These are phyloP conservation scores for Ptychoptera contaminata DNA, from an alignment of 2,888 invertebrate genomes.

Conservation along the genomic window DNA sequence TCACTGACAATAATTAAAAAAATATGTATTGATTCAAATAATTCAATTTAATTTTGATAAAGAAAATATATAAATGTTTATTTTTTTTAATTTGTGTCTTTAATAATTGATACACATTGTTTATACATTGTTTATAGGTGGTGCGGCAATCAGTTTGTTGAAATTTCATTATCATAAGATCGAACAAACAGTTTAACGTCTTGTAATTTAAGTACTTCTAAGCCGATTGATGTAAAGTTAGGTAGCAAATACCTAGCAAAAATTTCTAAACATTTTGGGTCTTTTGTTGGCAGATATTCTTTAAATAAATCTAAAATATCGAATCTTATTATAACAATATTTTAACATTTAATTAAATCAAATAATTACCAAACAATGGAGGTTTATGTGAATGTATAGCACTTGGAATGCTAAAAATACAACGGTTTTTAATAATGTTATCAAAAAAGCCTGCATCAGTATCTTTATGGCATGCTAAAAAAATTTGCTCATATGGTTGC, in stretches of 20 bases:
- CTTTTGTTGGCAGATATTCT: slow-evolving; percentile 34
- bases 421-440: slow-evolving; percentile 33
- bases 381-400: slow-evolving; percentile 93
- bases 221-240: slow-evolving; percentile 70
- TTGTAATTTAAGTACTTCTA: slow-evolving; percentile 74
- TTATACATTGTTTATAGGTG: no score
- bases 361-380: slow-evolving; percentile 49
- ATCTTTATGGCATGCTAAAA: slow-evolving; percentile 37
- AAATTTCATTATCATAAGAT: background rate
- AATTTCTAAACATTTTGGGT: slow-evolving; percentile 61
- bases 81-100: no score
- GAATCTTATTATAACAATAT: slow-evolving; percentile 6
- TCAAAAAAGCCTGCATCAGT: slow-evolving; percentile 9
- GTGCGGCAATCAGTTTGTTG: no score
- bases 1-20: no score
- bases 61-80: no score
- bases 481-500: slow-evolving; percentile 75
- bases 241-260: slow-evolving; percentile 85
- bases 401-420: slow-evolving; percentile 76
- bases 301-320: slow-evolving; percentile 44
- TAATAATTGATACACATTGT: no score
- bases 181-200: slow-evolving; percentile 29
- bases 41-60: no score
- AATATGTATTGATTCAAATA: no score
- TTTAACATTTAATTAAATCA: slow-evolving; percentile 5